Evolutionary conservation across 2,113 vertebrate species (phyloP).

Genomic region (Cololabis saira): DNA sequence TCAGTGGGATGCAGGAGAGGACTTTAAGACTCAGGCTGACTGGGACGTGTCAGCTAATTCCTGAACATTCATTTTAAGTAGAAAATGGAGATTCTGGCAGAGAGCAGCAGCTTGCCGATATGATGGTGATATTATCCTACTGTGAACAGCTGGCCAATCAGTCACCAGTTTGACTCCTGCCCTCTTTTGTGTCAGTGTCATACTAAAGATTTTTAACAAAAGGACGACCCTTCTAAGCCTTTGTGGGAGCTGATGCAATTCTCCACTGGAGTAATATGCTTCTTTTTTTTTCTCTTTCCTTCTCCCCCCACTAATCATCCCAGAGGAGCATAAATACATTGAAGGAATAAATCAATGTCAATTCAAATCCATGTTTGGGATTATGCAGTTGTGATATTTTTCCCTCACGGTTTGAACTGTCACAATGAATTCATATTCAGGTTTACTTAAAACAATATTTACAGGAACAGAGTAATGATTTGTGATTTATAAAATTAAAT

Average conservation of each 20-base stretch:
- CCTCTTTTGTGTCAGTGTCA: conserved; percentile 32
- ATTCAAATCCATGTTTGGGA: neutral
- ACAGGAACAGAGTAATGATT: too few relatives aligned
- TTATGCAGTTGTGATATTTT: neutral
- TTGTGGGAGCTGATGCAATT: neutral
- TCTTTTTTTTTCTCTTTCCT: too few relatives aligned
- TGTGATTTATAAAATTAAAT: too few relatives aligned
- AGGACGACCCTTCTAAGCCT: neutral
- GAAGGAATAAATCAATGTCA: neutral
- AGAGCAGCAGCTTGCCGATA: conserved; percentile 62
- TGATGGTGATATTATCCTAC: conserved; percentile 48
- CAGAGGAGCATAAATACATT: neutral
- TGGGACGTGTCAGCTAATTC: conserved; percentile 30
- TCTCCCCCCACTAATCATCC: too few relatives aligned
- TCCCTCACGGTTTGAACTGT: neutral
- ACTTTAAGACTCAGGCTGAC: conserved; percentile 22
- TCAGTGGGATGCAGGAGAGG: conserved; percentile 9
- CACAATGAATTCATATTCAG: neutral
- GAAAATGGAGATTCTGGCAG: conserved; percentile 64
- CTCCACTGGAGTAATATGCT: too few relatives aligned
- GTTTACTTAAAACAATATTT: too few relatives aligned
- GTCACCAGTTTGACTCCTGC: conserved; percentile 46
- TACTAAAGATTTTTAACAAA: conserved; percentile 23
- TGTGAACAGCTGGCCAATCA: conserved; percentile 54
- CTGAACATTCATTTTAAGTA: conserved; percentile 43